Evolutionary conservation across 1,140 invertebrate genomes (phyloP).

Genomic region (Gyrodactylus salaris): DNA sequence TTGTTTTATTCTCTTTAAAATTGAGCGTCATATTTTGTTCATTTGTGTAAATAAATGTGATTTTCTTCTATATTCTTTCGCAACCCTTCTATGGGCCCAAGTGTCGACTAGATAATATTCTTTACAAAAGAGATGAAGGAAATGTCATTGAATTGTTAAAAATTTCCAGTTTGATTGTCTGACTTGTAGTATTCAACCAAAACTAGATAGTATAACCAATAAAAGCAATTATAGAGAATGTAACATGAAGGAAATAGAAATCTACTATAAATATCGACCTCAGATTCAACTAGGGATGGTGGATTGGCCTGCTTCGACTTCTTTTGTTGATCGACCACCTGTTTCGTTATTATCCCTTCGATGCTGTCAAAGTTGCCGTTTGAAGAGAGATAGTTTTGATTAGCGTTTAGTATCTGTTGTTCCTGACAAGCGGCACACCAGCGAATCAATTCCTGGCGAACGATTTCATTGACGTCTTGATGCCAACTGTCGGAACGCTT

Average conservation of each 20-base stretch:
- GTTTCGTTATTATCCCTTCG: neutral
- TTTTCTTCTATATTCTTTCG: too few species aligned
- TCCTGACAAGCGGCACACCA: neutral
- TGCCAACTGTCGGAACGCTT: slow-evolving; percentile 2
- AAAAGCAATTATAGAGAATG: slow-evolving; percentile 7
- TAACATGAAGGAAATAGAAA: slow-evolving; percentile 6
- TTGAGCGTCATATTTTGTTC: too few species aligned
- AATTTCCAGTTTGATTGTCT: too few species aligned
- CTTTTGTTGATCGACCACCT: neutral
- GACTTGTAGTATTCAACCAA: slow-evolving; percentile 5
- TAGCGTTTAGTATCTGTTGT: neutral
- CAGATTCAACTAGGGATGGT: neutral
- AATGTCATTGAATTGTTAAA: too few species aligned
- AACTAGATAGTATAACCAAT: slow-evolving; percentile 7
- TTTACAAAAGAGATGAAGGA: too few species aligned
- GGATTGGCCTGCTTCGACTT: neutral
- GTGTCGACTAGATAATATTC: too few species aligned
- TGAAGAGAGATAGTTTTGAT: neutral
- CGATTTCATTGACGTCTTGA: slow-evolving; percentile 4
- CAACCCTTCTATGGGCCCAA: too few species aligned
- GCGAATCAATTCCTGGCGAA: neutral
- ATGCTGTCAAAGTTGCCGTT: neutral
- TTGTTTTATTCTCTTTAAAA: too few species aligned
- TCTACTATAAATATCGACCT: slow-evolving; percentile 6
- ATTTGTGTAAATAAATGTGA: too few species aligned